Evolutionary conservation across 2,888 invertebrate species (phyloP).

Genomic region (Silvanus unidentatus): DNA sequence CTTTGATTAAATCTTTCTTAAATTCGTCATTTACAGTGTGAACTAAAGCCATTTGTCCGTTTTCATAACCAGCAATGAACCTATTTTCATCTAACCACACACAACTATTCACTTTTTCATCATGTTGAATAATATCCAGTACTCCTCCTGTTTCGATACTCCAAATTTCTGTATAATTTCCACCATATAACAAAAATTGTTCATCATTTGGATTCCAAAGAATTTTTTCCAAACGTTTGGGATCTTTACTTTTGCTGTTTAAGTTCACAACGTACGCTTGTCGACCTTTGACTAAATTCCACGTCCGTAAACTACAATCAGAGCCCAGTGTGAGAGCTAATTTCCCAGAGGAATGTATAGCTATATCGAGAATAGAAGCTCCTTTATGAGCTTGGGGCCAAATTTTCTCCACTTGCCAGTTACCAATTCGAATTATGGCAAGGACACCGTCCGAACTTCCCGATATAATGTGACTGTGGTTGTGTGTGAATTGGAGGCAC

Average conservation of each 20-base stretch:
- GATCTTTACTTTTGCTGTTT: constrained; percentile 56
- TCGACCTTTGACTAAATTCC: constrained; percentile 91
- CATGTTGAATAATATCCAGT: constrained; percentile 59
- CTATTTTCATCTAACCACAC: constrained; percentile 62
- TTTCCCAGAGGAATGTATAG: constrained; percentile 86
- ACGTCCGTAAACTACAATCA: constrained; percentile 79
- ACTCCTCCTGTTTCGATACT: constrained; percentile 72
- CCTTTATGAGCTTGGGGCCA: constrained; percentile 83
- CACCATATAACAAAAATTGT: constrained; percentile 69
- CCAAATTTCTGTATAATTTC: constrained; percentile 72
- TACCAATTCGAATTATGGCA: constrained; percentile 72
- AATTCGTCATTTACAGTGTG: constrained; percentile 40
- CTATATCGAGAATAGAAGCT: constrained; percentile 63
- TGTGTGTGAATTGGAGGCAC: constrained; percentile 68
- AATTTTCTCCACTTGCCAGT: constrained; percentile 79
- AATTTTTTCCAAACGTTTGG: constrained; percentile 35
- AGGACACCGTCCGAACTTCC: constrained; percentile 82
- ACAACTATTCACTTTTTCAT: constrained; percentile 63
- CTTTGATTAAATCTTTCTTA: constrained; percentile 33
- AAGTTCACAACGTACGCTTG: constrained; percentile 87
- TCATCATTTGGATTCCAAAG: constrained; percentile 72
- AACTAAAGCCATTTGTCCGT: constrained; percentile 61
- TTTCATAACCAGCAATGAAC: constrained; percentile 67
- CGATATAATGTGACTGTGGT: constrained; percentile 72
- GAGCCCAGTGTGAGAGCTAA: constrained; percentile 79